A percentile compares a stretch with the other conserved stretches of the same genome.
These are phyloP conservation scores for Myotis lucifugus DNA, from an alignment of 2,113 vertebrate species.

Conservation along the genomic window DNA sequence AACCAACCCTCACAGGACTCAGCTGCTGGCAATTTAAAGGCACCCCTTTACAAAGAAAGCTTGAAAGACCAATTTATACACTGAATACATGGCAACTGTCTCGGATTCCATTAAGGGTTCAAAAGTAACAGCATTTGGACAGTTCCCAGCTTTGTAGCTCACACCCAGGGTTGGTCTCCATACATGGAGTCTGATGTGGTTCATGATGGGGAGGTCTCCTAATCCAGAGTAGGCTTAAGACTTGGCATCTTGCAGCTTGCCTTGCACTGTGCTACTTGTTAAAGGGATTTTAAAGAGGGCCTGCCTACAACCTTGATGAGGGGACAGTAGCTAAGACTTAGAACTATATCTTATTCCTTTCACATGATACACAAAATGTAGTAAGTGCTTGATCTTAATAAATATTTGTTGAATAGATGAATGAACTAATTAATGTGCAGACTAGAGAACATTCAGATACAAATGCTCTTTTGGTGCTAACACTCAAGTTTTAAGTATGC, in stretches of 20 bases:
- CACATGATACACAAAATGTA: not conserved
- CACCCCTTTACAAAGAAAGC: not conserved
- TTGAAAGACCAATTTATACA: not conserved
- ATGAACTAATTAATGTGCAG: not conserved
- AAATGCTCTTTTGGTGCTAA: not conserved
- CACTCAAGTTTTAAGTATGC: conserved; percentile 6
- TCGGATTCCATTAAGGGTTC: not conserved
- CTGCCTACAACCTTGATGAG: not conserved
- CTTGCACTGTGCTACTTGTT: not conserved
- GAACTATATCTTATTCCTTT: not conserved
- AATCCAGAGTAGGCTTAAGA: not conserved
- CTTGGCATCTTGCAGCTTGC: not conserved
- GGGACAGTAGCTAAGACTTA: not conserved
- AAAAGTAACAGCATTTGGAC: not conserved
- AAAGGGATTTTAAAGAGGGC: not conserved
- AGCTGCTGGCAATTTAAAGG: not conserved
- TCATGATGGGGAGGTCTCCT: not conserved
- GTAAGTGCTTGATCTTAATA: conserved; percentile 18
- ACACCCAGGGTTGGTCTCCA: not conserved
- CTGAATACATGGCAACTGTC: not conserved
- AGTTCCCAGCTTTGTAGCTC: not conserved
- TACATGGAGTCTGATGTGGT: not conserved
- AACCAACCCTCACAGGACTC: not conserved
- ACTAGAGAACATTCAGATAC: not conserved
- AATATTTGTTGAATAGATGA: conserved; percentile 3